Evolutionary conservation across 2,888 invertebrate genomes (phyloP).

Genomic region (Megastigmus dorsalis): DNA sequence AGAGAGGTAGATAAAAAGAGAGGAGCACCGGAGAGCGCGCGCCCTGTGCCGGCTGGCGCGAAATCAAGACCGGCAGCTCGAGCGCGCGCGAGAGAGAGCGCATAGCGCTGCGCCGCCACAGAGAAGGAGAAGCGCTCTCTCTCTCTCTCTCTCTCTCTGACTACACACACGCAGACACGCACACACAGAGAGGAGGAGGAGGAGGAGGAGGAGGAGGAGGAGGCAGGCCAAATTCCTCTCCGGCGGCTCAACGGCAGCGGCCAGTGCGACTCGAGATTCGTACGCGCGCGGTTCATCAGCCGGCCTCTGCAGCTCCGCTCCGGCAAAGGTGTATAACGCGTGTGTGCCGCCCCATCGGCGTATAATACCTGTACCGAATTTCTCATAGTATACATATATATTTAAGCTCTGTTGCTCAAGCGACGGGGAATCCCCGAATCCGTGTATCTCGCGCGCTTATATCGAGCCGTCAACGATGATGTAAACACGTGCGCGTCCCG

Average conservation of each 20-base stretch:
- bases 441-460: no score
- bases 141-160: no score
- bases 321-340: no score
- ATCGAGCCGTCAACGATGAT: no score
- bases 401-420: no score
- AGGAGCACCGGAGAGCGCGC: background rate
- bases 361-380: no score
- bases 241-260: conserved; percentile 26
- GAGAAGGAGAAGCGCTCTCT: no score
- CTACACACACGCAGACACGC: conserved; percentile 3
- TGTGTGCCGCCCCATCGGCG: no score
- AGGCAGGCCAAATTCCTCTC: conserved; percentile 56
- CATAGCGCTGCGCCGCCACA: conserved; percentile 7
- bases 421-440: background rate
- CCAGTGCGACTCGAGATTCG: conserved; percentile 66
- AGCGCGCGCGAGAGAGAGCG: background rate
- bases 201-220: conserved; percentile 39
- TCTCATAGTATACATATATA: no score
- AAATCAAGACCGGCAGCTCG: conserved; percentile 43
- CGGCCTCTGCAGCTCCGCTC: conserved; percentile 9
- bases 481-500: background rate
- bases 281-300: conserved; percentile 59
- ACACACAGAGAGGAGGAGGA: background rate
- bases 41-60: conserved; percentile 24
- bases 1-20: background rate